Evolutionary conservation across 2,113 vertebrate species (phyloP), one percentile per base, ranked within the genome.

Genomic region (Cichladusa arquata): DNA sequence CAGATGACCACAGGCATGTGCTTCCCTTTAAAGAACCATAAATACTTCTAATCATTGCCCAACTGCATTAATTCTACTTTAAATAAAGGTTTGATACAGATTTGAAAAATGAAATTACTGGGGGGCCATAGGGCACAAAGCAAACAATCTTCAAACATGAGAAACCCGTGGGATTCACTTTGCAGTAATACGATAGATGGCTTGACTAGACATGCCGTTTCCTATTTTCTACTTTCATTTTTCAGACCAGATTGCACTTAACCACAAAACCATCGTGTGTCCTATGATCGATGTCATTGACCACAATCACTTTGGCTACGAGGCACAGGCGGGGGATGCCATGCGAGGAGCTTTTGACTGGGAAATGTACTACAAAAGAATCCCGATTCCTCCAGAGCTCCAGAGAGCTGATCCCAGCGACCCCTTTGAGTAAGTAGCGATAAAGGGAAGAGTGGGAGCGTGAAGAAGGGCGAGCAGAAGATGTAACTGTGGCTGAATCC

Each of bases 281-380:
- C 98, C 99, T 85, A 99, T 99, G 99, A 99, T 99, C 91, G 99
- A 99, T 96, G 99, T 99, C 98, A 99, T 99, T 95, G 98, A 99
- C 98, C 99, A 99, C 98, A 99, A 99, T 96, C 98, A 99, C 98
- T 99, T 99, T 96, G 99, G 99, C 92, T 99, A 99, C 42, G 98
- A 99, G 97, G 98, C 98, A 4, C 99, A 99, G 97, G 98, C 98
- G 3, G 99, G 99, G 66, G 99, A 99, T 29, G 98, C 99, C 96
- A 99, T 99, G 98, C 96, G 99, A 89, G 99, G 99, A 90, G 99
- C 98, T 90, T 99, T 99, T 90, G 99, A 99, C 98, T 99, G 99
- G 99, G 99, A 99, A 97, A 99, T 99, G 99, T 99, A 99, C 98
- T 99, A 99, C 98, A 99, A 99, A 96, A 97, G 98, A 92, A 99